Percentiles rank a stretch among this genome's conserved stretches.
Evolutionary conservation across 2,888 invertebrate genomes (phyloP).

Genomic region (Hydropsyche betteni): DNA sequence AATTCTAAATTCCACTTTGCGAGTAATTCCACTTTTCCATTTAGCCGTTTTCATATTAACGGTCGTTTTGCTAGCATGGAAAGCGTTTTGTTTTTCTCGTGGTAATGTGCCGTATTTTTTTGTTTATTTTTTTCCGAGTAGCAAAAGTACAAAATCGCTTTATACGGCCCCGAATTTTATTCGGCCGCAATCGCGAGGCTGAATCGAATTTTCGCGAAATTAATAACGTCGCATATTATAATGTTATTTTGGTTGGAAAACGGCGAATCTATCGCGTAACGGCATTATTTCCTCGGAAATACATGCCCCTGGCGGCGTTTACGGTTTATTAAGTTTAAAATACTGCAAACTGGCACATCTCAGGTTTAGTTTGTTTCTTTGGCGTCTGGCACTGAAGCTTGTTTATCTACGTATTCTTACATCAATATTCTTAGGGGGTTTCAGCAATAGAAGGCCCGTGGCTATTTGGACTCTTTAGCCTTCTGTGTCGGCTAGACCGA

Average conservation of each 20-base stretch:
- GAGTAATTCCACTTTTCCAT: conserved; percentile 3
- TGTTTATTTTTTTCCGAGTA: background rate
- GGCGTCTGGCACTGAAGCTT: conserved; percentile 10
- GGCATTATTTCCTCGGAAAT: too few relatives aligned
- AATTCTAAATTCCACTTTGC: background rate
- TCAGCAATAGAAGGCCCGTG: conserved; percentile 5
- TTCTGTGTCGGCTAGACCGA: background rate
- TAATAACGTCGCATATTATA: background rate
- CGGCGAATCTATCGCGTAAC: too few relatives aligned
- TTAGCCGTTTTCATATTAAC: background rate
- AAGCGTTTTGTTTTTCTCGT: background rate
- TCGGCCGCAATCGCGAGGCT: background rate
- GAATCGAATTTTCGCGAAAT: too few relatives aligned
- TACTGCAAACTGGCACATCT: conserved; percentile 27
- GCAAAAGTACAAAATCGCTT: too few relatives aligned
- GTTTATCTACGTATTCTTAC: conserved; percentile 23
- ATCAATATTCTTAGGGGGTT: conserved; percentile 39
- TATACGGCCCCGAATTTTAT: background rate
- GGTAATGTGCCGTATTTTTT: background rate
- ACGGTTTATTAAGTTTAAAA: conserved; percentile 37
- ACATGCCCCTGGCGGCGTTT: background rate
- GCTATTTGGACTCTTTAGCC: conserved; percentile 35
- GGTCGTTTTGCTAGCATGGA: conserved; percentile 3
- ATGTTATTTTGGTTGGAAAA: background rate
- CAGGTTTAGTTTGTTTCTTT: conserved; percentile 15